Evolutionary conservation across 2,797 vertebrate genomes (phyloP).

Genomic region (Pseudotriccus pelzelni): DNA sequence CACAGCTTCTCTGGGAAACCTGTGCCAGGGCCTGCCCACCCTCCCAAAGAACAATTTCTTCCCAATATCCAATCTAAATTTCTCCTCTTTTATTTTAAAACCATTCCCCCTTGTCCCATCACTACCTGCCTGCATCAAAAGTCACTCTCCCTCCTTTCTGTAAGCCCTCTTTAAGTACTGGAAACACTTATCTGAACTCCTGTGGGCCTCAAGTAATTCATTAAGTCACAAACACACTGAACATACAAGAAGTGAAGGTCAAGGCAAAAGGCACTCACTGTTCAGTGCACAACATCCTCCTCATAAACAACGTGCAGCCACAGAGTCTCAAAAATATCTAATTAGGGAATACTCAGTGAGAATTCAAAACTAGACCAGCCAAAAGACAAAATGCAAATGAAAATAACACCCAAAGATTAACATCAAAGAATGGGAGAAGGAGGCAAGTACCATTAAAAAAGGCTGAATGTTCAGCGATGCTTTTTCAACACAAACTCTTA

Average conservation of each 20-base stretch:
- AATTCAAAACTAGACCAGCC: not conserved
- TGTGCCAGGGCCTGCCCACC: not conserved
- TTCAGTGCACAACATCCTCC: not conserved
- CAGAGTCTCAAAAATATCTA: not conserved
- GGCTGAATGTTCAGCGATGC: fast-evolving
- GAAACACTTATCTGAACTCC: not conserved
- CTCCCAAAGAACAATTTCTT: fast-evolving
- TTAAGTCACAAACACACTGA: not conserved
- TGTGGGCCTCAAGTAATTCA: not conserved
- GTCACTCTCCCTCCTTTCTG: not conserved
- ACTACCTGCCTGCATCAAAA: fast-evolving
- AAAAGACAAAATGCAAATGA: not conserved
- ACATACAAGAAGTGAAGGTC: not conserved
- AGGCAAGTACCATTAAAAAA: not conserved
- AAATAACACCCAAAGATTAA: not conserved
- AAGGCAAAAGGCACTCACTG: not conserved
- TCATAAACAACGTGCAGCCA: not conserved
- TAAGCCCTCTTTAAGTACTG: not conserved
- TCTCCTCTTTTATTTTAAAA: not conserved
- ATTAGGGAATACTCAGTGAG: not conserved
- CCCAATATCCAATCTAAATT: fast-evolving
- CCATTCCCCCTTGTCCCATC: not conserved
- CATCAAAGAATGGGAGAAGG: not conserved
- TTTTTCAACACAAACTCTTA: not conserved
- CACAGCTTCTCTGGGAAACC: not conserved